Evolutionary conservation across 2,797 vertebrate genomes (phyloP).

Genomic region (Ataeniobius toweri): DNA sequence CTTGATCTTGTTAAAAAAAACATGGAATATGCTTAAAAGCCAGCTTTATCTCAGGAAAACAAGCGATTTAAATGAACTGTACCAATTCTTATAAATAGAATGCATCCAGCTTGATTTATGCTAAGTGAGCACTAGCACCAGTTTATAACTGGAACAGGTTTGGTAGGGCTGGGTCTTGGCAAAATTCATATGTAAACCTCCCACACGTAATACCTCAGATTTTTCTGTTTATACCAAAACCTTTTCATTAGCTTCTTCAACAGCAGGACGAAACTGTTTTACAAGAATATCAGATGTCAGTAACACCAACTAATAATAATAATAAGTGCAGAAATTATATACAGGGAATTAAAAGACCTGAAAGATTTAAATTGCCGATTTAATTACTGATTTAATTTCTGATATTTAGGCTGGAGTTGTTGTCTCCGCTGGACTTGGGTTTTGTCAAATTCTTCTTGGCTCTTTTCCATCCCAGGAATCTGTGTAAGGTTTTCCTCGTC

Average conservation of each 20-base stretch:
- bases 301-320: background rate
- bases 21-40: background rate
- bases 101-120: background rate
- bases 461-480: conserved; percentile 16
- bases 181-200: background rate
- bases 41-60: background rate
- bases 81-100: background rate
- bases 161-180: too few species aligned
- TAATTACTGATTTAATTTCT: background rate
- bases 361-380: too few species aligned
- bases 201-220: background rate
- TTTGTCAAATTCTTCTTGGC: background rate
- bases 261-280: too few species aligned
- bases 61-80: background rate
- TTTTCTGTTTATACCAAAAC: background rate
- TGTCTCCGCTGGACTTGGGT: conserved; percentile 1
- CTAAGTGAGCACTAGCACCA: background rate
- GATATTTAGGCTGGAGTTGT: background rate
- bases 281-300: background rate
- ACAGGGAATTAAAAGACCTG: background rate
- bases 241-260: too few species aligned
- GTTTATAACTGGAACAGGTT: background rate
- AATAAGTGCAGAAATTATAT: background rate
- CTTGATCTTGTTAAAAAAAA: background rate
- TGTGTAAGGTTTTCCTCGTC: conserved; percentile 3